A percentile compares a stretch with the other conserved stretches of the same genome.
These are phyloP conservation scores for Cheilosia soror DNA, from an alignment of 2,888 invertebrate species.

Conservation along the genomic window DNA sequence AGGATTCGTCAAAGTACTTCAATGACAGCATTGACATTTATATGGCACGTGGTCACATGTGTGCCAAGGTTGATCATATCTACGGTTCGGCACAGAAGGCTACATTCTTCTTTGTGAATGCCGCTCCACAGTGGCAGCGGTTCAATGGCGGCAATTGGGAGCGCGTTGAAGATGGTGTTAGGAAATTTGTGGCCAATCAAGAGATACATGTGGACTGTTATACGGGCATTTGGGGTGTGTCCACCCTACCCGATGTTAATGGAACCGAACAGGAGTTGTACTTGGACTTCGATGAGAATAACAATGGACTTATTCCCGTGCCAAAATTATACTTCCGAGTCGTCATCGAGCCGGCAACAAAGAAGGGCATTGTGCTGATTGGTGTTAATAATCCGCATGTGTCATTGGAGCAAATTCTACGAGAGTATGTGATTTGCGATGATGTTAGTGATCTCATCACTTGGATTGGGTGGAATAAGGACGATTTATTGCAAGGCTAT, in stretches of 20 bases:
- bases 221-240: conserved; percentile 86
- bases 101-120: conserved; percentile 85
- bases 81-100: conserved; percentile 84
- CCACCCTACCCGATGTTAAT: conserved; percentile 84
- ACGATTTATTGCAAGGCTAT: conserved; percentile 77
- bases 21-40: conserved; percentile 78
- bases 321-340: conserved; percentile 86
- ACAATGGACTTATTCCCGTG: conserved; percentile 83
- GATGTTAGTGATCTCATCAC: conserved; percentile 78
- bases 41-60: conserved; percentile 85
- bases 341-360: conserved; percentile 83
- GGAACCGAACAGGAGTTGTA: conserved; percentile 80
- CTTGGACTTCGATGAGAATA: conserved; percentile 81
- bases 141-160: conserved; percentile 87
- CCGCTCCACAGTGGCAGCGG: conserved; percentile 85
- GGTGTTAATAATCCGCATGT: conserved; percentile 83
- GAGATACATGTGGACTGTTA: conserved; percentile 83
- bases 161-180: conserved; percentile 84
- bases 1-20: conserved; percentile 78
- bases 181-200: conserved; percentile 82
- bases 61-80: conserved; percentile 85
- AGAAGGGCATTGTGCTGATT: conserved; percentile 85
- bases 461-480: conserved; percentile 80
- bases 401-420: conserved; percentile 77
- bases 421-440: conserved; percentile 79